phyloP scores from a whole-genome alignment of 2,113 vertebrate genomes.

The Pitta sordida region DNA sequence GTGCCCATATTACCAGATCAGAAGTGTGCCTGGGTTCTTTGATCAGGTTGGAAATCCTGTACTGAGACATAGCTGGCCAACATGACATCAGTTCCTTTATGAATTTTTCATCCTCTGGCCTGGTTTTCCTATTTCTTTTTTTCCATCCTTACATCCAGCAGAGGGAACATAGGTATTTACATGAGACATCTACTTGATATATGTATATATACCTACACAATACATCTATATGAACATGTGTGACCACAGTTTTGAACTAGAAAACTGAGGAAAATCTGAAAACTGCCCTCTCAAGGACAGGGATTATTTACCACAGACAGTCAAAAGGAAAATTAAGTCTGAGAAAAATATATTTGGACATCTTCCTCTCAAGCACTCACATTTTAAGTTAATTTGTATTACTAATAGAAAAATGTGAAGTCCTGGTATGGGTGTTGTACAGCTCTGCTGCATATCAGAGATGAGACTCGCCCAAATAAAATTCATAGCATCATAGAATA shows the following conservation, averaged over 20 bases:
- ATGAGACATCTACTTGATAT: not conserved
- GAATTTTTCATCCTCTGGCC: not conserved
- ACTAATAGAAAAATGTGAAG: not conserved
- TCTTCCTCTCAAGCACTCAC: not conserved
- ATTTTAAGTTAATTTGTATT: not conserved
- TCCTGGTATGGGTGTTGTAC: not conserved
- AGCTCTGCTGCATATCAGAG: rapidly evolving
- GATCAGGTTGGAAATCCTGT: not conserved
- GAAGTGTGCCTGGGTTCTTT: not conserved
- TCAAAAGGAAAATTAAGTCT: not conserved
- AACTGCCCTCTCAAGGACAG: not conserved
- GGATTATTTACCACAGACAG: not conserved
- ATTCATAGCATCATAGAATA: not conserved
- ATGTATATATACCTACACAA: not conserved
- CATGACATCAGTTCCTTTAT: not conserved
- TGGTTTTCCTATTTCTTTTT: not conserved
- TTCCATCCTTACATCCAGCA: not conserved
- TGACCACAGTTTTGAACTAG: not conserved
- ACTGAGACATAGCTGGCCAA: not conserved
- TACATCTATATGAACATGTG: rapidly evolving
- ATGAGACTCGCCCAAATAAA: not conserved
- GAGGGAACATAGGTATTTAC: not conserved
- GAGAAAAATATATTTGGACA: not conserved
- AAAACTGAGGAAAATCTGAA: not conserved
- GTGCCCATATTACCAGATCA: not conserved